Base-by-base conservation (phyloP, 2,888 invertebrate genomes). In the Formica aserva region DNA sequence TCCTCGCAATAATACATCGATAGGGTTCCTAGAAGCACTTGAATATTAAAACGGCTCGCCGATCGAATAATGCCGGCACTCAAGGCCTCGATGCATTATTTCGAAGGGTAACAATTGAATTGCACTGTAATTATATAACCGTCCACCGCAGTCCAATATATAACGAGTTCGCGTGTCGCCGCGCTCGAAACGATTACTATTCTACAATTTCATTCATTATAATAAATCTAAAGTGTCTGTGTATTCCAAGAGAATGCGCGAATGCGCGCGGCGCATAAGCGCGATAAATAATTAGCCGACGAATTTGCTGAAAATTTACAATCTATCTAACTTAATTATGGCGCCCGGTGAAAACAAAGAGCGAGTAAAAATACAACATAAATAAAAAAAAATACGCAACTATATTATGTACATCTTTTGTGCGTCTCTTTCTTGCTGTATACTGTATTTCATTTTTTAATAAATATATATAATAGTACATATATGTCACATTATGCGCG, bases 171-270 rank as follows among this genome's bases (percentile, higher is more conserved):
- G 60, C 71, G 78, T 78, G 69, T 78, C 35, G 71, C 32, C 18
- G 35, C 71, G n/a, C 8, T 45, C 72, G 13, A 38, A 71, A 60
- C 35, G 57, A 69, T 78, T 78, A 76, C 29, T 76, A 78, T 71
- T 78, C 29, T 71, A 78, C 45, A 71, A 60, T 57, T 77, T 69
- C 57, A 77, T 77, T 77, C 32, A 77, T 77, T 67, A 77, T 77
- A 77, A 67, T 77, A 57, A 77, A 77, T 77, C 69, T 22, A 22
- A 22, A 69, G 57, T 55, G 38, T 29, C 41, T 77, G 29, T 41
- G 57, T 41, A 29, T 77, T 77, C 29, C 15, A 41, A 22, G 55
- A 41, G 69, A 69, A 69, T 41, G 38, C 41, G 15, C 77, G 32
- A 8, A 32, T 0, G 32, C 32, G 32, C 32, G 32, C 41, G 22